Evolutionary conservation across 30 jellyfish, hydroid and myxozoan genomes (phyloP), one percentile per base, ranked within the genome.

Genomic region (Cassiopea andromeda): DNA sequence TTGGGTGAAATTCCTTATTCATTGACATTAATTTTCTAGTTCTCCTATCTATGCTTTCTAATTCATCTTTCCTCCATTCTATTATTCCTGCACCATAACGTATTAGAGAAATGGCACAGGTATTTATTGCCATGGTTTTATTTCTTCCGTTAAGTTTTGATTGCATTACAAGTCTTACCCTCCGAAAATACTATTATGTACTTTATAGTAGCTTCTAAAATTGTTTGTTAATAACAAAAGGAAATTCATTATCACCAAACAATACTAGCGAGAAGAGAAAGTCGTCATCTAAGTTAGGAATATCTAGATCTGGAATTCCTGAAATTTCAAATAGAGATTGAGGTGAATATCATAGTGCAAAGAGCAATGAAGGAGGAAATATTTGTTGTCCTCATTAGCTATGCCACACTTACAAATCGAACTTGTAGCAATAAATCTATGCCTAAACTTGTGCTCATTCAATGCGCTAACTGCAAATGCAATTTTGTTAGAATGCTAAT

Each of bases 381-480:
- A 10, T 10, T 54, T 54, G 64, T 54, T 54, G 12, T 54, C 64
- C 64, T 54, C 64, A 54, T 54, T 54, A 54, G 64, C 64, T 54
- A 10, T 54, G 64, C 64, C 64, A 10, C 64, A 54, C 64, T 54
- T 54, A 54, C 64, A 54, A 3, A 54, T 54, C 64, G 64, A 10
- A 54, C 12, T 54, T 54, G 64, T 54, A 54, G 64, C 64, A 54
- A 3, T 54, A 3, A 54, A 3, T 68, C 47, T 68, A 43, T 68
- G 77, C 77, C 17, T 68, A 68, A 68, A 68, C 77, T 43, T 75
- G 47, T 54, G 80, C 78, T 46, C 78, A 54, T 54, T 44, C 50
- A 19, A 76, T 59, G 88, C 19, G 12, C 78, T 78, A 76, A 78
- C 80, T 78, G 49, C 78, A 78, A 46, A 76, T 9, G 88, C 88